Evolutionary conservation across 2,797 vertebrate genomes (phyloP).

Genomic region (Limnodromus scolopaceus): DNA sequence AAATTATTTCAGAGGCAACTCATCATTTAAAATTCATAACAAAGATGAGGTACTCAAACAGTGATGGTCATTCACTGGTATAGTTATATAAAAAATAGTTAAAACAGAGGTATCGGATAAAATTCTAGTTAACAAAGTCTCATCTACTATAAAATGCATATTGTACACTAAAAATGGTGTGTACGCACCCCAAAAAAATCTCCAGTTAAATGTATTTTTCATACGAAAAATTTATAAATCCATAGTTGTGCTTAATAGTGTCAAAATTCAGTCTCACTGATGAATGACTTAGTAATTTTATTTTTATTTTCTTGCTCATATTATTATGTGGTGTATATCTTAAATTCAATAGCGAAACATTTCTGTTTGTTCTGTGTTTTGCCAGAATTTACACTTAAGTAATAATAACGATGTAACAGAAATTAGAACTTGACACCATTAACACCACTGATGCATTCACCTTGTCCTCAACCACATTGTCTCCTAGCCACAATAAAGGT

Average conservation of each 20-base stretch:
- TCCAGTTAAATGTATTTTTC: background rate
- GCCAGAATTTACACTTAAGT: background rate
- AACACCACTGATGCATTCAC: background rate
- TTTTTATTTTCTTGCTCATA: background rate
- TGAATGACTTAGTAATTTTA: background rate
- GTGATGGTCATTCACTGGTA: background rate
- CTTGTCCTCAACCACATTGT: background rate
- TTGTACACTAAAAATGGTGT: background rate
- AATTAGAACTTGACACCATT: background rate
- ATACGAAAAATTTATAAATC: background rate
- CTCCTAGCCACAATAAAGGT: constrained; percentile 35
- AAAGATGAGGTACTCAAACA: background rate
- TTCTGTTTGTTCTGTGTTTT: background rate
- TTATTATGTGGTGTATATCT: background rate
- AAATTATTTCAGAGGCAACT: background rate
- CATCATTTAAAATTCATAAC: background rate
- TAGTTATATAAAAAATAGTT: background rate
- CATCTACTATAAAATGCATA: background rate
- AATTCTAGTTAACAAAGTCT: background rate
- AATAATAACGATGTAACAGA: background rate
- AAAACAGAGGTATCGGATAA: background rate
- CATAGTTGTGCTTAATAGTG: background rate
- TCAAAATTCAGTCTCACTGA: background rate
- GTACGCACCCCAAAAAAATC: background rate
- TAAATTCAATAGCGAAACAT: background rate